phyloP scores from a whole-genome alignment of 2,888 invertebrate species.

The Platynereis dumerilii region DNA sequence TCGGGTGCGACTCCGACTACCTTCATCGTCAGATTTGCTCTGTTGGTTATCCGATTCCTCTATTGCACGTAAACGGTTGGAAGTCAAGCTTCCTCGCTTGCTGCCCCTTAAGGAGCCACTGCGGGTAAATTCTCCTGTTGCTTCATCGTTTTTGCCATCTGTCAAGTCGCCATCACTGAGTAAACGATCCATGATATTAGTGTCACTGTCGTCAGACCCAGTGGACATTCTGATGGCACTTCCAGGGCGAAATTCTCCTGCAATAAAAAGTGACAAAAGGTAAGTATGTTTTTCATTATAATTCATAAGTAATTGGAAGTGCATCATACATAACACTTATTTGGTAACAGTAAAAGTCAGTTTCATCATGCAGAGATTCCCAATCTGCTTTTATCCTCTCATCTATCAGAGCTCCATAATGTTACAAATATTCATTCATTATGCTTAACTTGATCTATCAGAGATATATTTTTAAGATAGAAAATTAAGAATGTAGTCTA shows the following conservation, averaged over 20 bases:
- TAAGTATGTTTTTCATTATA: too few species aligned
- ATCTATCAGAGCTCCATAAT: too few species aligned
- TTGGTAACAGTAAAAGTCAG: too few species aligned
- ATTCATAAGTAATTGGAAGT: neutral
- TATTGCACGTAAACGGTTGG: slow-evolving; percentile 24
- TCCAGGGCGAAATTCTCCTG: slow-evolving; percentile 16
- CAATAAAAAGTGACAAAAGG: neutral
- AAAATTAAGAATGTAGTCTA: too few species aligned
- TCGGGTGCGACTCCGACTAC: slow-evolving; percentile 21
- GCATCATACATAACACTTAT: too few species aligned
- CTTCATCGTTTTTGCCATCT: neutral
- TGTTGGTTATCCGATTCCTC: slow-evolving; percentile 22
- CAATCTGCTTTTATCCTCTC: too few species aligned
- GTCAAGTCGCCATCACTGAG: slow-evolving; percentile 43
- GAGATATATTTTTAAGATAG: too few species aligned
- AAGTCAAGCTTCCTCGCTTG: slow-evolving; percentile 16
- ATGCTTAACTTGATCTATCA: too few species aligned
- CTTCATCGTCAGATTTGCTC: slow-evolving; percentile 13
- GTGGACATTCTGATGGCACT: slow-evolving; percentile 10
- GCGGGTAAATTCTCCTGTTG: slow-evolving; percentile 21
- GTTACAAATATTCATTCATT: too few species aligned
- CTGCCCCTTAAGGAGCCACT: slow-evolving; percentile 20
- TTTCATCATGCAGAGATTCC: too few species aligned
- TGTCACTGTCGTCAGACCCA: slow-evolving; percentile 29
- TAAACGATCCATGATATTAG: slow-evolving; percentile 53